These are phyloP conservation scores for Nomia melanderi DNA, from an alignment of 1,140 invertebrate genomes.

Conservation along the genomic window DNA sequence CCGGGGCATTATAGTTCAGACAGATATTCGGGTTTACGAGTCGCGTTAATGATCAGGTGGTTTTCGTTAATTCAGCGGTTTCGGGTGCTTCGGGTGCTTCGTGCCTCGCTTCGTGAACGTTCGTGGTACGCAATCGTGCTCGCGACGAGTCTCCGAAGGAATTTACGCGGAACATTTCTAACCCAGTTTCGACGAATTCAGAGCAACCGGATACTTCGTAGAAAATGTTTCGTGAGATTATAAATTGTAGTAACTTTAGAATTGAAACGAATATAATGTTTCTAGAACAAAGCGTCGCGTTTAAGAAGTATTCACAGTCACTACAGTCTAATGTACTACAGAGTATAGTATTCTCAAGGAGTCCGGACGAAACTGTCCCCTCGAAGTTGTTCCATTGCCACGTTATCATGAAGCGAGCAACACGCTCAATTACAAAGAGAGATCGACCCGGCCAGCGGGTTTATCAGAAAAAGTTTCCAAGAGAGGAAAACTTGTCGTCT, in stretches of 20 bases:
- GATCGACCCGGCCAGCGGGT: slow-evolving; percentile 5
- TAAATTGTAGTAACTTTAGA: too few species aligned
- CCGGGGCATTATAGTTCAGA: background rate
- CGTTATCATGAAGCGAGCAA: background rate
- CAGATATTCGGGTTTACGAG: slow-evolving; percentile 1
- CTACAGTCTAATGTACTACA: too few species aligned
- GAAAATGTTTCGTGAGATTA: too few species aligned
- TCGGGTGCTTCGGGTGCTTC: background rate
- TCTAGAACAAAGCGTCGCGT: too few species aligned
- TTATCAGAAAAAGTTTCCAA: slow-evolving; percentile 37
- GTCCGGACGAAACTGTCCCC: background rate
- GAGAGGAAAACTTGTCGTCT: slow-evolving; percentile 67
- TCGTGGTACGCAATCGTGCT: too few species aligned
- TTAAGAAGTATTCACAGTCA: too few species aligned
- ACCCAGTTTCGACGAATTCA: too few species aligned
- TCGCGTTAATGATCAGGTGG: background rate
- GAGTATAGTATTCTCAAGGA: too few species aligned
- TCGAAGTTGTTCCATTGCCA: background rate
- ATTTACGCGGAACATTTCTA: too few species aligned
- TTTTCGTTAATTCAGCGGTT: background rate
- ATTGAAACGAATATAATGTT: too few species aligned
- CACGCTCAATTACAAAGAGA: slow-evolving; percentile 24
- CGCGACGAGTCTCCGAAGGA: too few species aligned
- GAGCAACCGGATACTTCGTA: too few species aligned
- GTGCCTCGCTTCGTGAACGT: background rate